phyloP scores from a whole-genome alignment of 2,888 invertebrate species.

The Bembecia ichneumoniformis region DNA sequence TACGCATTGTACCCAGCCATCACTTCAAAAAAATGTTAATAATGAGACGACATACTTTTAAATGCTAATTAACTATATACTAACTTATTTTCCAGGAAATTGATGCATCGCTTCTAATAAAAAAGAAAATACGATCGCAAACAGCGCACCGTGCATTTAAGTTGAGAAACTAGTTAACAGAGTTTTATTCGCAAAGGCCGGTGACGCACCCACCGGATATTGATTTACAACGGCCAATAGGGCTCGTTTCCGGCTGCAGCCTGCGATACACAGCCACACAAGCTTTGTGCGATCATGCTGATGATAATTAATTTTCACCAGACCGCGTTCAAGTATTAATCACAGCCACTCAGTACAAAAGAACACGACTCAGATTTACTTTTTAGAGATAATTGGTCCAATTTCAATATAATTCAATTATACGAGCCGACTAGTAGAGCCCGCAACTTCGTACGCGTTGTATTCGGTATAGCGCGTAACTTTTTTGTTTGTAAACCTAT shows the following conservation, averaged over 20 bases:
- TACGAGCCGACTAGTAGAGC: no score
- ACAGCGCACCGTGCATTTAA: constrained; percentile 10
- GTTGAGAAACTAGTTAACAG: constrained; percentile 18
- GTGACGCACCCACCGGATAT: constrained; percentile 58
- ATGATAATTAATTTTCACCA: constrained; percentile 37
- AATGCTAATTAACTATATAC: no score
- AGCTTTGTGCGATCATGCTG: constrained; percentile 39
- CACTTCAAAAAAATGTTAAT: no score
- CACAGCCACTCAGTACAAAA: no score
- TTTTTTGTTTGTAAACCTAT: no score
- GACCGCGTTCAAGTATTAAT: neutral
- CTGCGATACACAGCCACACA: constrained; percentile 31
- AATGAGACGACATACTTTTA: no score
- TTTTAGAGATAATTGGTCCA: no score
- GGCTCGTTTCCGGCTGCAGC: constrained; percentile 41
- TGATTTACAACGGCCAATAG: constrained; percentile 57
- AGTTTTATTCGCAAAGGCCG: constrained; percentile 26
- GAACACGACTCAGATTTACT: no score
- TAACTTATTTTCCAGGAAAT: neutral
- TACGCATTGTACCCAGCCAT: no score
- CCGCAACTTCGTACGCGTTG: no score
- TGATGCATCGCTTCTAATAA: neutral
- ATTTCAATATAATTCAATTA: no score
- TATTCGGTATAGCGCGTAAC: no score
- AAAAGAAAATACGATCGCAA: neutral